Conservation (phyloP, 2,113 vertebrate genomes). For the Colinus virginianus region DNA sequence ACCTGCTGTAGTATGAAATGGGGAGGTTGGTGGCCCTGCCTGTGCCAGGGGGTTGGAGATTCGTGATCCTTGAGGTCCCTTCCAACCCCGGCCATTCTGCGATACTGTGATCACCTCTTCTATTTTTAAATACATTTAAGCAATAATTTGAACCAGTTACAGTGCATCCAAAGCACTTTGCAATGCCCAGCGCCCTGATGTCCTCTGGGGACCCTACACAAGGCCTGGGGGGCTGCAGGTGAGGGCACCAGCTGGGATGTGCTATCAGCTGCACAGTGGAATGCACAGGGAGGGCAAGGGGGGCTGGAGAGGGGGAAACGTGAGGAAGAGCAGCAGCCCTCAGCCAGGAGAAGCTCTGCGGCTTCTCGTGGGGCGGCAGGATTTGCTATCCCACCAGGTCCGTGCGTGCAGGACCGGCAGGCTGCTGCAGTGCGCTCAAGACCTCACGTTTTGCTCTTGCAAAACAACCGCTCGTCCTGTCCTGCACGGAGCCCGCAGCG, state of each 20-base stretch:
- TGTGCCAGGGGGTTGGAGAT: too few relatives aligned
- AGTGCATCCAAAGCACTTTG: neutral
- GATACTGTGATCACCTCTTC: neutral
- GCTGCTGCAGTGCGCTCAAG: rapidly evolving
- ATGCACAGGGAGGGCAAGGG: rapidly evolving
- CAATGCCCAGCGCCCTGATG: too few relatives aligned
- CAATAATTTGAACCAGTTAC: neutral
- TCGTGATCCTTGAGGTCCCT: too few relatives aligned
- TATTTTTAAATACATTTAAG: neutral
- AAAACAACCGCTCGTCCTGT: rapidly evolving
- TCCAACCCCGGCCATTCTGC: too few relatives aligned
- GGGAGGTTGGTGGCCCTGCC: too few relatives aligned
- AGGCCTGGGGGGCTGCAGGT: neutral
- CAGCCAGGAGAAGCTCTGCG: rapidly evolving
- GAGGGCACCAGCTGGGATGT: neutral
- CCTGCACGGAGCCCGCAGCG: neutral
- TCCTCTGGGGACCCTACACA: neutral
- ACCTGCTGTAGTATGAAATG: too few relatives aligned
- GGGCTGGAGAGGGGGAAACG: neutral
- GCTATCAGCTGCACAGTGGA: neutral
- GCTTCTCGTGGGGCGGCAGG: neutral
- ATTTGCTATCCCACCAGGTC: neutral
- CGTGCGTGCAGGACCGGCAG: rapidly evolving
- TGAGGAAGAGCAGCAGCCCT: rapidly evolving
- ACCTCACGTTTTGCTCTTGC: rapidly evolving